Conservation (phyloP, 1,140 invertebrate species). For the Achroia grisella region DNA sequence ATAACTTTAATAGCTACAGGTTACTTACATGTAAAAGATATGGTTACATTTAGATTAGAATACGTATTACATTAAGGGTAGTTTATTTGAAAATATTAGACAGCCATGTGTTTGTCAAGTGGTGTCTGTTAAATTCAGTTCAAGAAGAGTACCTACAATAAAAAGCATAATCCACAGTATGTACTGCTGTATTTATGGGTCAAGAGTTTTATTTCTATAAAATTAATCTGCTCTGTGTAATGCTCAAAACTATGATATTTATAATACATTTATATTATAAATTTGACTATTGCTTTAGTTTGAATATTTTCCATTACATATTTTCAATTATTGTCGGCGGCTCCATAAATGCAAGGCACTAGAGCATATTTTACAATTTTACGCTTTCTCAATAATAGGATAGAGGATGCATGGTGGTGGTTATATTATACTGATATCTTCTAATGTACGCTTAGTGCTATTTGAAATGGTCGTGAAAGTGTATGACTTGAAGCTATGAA, state of each 20-base stretch:
- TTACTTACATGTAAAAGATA: no score
- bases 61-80: no score
- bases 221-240: no score
- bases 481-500: no score
- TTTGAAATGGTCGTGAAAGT: neutral
- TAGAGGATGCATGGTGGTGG: conserved; percentile 10
- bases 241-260: no score
- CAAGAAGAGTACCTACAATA: neutral
- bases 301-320: conserved; percentile 26
- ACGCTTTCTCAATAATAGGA: conserved; percentile 27
- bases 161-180: neutral
- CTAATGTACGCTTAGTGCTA: conserved; percentile 10
- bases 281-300: neutral
- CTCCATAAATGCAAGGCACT: conserved; percentile 16
- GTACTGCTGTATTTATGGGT: neutral
- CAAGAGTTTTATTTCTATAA: neutral
- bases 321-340: neutral
- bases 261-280: neutral
- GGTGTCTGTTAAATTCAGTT: neutral
- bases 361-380: conserved; percentile 31
- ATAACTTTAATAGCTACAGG: no score
- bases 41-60: no score
- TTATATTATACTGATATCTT: conserved; percentile 7
- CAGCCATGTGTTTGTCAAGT: neutral
- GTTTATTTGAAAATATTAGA: no score